Percentiles rank a stretch among this genome's conserved stretches.
These are phyloP conservation scores for Phlogophora meticulosa DNA, from an alignment of 2,888 invertebrate genomes.

Conservation along the genomic window DNA sequence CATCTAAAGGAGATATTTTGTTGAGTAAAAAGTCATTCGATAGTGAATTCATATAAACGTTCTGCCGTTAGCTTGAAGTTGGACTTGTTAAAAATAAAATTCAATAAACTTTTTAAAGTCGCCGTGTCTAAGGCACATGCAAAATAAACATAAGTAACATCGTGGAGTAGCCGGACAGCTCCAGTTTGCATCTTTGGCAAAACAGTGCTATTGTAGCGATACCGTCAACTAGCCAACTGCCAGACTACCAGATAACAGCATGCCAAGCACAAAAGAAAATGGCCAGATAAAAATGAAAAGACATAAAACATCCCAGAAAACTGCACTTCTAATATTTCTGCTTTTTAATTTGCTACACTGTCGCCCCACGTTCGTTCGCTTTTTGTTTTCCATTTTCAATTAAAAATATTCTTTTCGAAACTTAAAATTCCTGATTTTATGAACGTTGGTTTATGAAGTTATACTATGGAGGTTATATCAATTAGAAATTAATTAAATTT, in stretches of 20 bases:
- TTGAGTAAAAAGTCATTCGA: neutral
- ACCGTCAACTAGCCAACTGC: slow-evolving; percentile 69
- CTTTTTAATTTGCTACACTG: slow-evolving; percentile 75
- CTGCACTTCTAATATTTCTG: slow-evolving; percentile 73
- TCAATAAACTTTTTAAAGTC: slow-evolving; percentile 5
- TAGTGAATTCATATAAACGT: neutral
- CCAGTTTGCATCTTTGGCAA: slow-evolving; percentile 67
- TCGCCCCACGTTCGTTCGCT: slow-evolving; percentile 58
- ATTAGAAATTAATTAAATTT: slow-evolving; percentile 16
- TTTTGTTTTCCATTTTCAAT: slow-evolving; percentile 71
- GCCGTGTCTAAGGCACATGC: neutral
- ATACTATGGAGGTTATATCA: slow-evolving; percentile 13
- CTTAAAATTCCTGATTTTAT: slow-evolving; percentile 29
- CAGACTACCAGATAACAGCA: slow-evolving; percentile 70
- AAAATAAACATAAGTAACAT: slow-evolving; percentile 31
- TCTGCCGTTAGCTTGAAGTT: neutral
- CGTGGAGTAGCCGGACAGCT: slow-evolving; percentile 39
- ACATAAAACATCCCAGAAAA: slow-evolving; percentile 66
- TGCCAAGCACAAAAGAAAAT: slow-evolving; percentile 73
- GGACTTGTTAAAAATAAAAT: neutral
- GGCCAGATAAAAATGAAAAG: slow-evolving; percentile 73
- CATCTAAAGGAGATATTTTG: slow-evolving; percentile 20
- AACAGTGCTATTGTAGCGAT: slow-evolving; percentile 59
- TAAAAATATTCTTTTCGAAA: slow-evolving; percentile 62
- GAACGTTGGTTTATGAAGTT: slow-evolving; percentile 8